These are phyloP conservation scores for Mastacembelus armatus DNA, from an alignment of 2,797 vertebrate species.

Conservation along the genomic window DNA sequence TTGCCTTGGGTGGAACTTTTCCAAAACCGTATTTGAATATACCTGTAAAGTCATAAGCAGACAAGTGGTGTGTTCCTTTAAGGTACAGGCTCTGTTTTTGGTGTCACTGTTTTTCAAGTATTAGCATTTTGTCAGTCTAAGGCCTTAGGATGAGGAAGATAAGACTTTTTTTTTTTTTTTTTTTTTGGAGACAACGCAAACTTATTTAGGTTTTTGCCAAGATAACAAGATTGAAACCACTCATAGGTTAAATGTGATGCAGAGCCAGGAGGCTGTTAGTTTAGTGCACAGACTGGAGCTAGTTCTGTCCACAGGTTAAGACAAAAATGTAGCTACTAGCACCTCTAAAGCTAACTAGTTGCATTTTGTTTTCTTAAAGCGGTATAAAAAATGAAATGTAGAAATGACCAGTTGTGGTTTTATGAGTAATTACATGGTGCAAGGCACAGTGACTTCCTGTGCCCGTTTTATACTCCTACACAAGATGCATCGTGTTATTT, in stretches of 20 bases:
- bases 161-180: too few species aligned
- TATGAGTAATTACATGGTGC: not conserved
- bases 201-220: too few species aligned
- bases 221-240: not conserved
- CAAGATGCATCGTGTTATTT: not conserved
- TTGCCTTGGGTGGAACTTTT: conserved; percentile 17
- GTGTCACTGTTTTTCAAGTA: not conserved
- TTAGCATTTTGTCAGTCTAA: conserved; percentile 11
- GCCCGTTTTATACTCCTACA: not conserved
- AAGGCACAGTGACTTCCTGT: not conserved
- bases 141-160: not conserved
- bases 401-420: too few species aligned
- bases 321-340: not conserved
- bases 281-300: not conserved
- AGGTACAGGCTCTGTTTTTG: not conserved
- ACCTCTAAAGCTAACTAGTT: not conserved
- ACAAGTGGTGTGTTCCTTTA: not conserved
- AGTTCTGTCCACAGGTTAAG: not conserved
- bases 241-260: not conserved
- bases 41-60: not conserved
- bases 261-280: not conserved
- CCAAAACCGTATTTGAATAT: conserved; percentile 48
- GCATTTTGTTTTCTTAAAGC: not conserved
- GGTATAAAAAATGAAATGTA: not conserved
- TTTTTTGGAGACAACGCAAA: too few species aligned